These are phyloP conservation scores for Brachionus calyciflorus DNA, from an alignment of 1,140 invertebrate species.

Conservation along the genomic window DNA sequence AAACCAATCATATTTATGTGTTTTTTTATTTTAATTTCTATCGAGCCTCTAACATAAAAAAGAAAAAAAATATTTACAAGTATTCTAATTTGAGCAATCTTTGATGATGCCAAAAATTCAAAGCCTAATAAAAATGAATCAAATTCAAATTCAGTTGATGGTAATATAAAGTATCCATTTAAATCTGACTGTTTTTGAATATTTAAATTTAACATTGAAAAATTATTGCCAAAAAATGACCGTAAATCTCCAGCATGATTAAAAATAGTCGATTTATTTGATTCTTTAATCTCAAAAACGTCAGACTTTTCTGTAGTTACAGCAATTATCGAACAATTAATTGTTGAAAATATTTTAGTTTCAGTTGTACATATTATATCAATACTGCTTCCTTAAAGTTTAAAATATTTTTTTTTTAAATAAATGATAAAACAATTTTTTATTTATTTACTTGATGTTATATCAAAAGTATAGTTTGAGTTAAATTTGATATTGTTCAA, in stretches of 20 bases:
- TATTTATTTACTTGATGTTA: constrained; percentile 30
- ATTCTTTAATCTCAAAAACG: background rate
- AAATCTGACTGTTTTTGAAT: background rate
- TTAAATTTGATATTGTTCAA: background rate
- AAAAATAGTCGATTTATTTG: background rate
- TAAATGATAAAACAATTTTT: too few relatives aligned
- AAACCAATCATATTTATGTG: too few relatives aligned
- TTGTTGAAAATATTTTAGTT: background rate
- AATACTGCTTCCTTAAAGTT: background rate
- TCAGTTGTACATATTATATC: constrained; percentile 5
- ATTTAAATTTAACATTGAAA: background rate
- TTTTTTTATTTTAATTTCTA: too few relatives aligned
- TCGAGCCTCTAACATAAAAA: too few relatives aligned
- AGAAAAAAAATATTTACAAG: too few relatives aligned
- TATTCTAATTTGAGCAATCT: background rate
- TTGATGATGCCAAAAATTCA: background rate
- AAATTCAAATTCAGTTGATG: constrained; percentile 5
- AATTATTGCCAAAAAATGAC: background rate
- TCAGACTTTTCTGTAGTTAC: background rate
- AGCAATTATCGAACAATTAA: background rate
- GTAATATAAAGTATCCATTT: background rate
- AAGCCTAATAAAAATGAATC: background rate
- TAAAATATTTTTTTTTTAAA: background rate
- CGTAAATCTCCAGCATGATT: background rate
- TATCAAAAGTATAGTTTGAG: background rate